Base-by-base conservation (phyloP, 2,888 invertebrate species). In the Elmis aenea region DNA sequence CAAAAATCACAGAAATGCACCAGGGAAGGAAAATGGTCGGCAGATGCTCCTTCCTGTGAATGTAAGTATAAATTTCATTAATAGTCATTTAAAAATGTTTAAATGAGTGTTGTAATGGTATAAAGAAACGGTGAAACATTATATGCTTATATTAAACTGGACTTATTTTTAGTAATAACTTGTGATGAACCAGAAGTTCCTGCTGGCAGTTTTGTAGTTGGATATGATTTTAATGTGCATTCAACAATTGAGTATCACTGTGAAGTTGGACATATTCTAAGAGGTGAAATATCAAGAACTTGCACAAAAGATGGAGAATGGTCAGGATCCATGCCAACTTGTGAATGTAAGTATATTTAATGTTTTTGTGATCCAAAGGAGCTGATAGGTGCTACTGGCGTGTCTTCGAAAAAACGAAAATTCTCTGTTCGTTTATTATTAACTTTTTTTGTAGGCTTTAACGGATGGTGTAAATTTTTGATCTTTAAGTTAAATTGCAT, bases 161-260 rank as follows among this genome's bases (percentile, higher is more conserved):
- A 18, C 8, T 18, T 5, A 18, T 15, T 58, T 70, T 1, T 62
- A 88, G 87, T 91, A 57, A 90, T 91, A 38, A 81, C 85, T 0
- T 92, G 92, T 59, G 81, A 85, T 18, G 86, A 89, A 48, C 93
- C 92, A 0, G 83, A 88, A 54, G 85, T 90, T 1, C 89, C 90
- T 0, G 70, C 83, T 0, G 91, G 89, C 4, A 85, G 89, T 5
- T 90, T 83, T 64, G 89, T 92, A 40, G 85, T 89, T 10, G 90
- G 89, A 0, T 90, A 90, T 59, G 90, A 90, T 59, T 83, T 91
- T 60, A 89, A 90, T 59, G 81, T 93, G 0, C 88, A 90, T 63
- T 89, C 91, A 0, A 79, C 77, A 15, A 89, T 92, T 26, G 83
- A 87, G 58, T 92, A 90, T 66, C 83, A 89, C 58, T 93, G 93